Conservation (phyloP, 2,888 invertebrate genomes). For the Xylota segnis region DNA sequence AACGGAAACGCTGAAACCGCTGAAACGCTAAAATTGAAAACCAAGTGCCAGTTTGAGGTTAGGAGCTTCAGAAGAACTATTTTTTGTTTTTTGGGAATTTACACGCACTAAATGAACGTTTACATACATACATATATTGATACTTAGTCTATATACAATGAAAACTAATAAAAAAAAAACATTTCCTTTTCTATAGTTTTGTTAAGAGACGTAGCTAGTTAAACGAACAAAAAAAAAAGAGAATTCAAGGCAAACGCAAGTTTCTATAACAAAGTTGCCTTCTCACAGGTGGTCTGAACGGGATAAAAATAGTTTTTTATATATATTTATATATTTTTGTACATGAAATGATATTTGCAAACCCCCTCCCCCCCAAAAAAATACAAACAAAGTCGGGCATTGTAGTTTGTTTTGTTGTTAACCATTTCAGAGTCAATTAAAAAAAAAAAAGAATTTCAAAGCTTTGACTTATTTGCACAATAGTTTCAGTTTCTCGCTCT, state of each 20-base stretch:
- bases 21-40: slow-evolving; percentile 24
- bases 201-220: slow-evolving; percentile 29
- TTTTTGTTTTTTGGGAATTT: slow-evolving; percentile 26
- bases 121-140: slow-evolving; percentile 8
- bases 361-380: neutral
- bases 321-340: slow-evolving; percentile 65
- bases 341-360: slow-evolving; percentile 54
- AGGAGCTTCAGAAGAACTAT: slow-evolving; percentile 9
- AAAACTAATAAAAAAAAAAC: neutral
- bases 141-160: slow-evolving; percentile 36
- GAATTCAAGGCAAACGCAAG: slow-evolving; percentile 33
- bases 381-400: neutral
- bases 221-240: slow-evolving; percentile 15
- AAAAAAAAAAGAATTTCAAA: neutral
- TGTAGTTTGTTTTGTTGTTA: neutral
- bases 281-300: slow-evolving; percentile 55
- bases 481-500: slow-evolving; percentile 12
- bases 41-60: slow-evolving; percentile 55
- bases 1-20: slow-evolving; percentile 34
- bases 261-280: slow-evolving; percentile 55
- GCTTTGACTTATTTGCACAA: slow-evolving; percentile 44
- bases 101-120: slow-evolving; percentile 41
- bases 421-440: slow-evolving; percentile 49
- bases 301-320: slow-evolving; percentile 47
- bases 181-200: slow-evolving; percentile 25